Evolutionary conservation across 2,888 invertebrate genomes (phyloP).

Genomic region (Anthrax anthrax): DNA sequence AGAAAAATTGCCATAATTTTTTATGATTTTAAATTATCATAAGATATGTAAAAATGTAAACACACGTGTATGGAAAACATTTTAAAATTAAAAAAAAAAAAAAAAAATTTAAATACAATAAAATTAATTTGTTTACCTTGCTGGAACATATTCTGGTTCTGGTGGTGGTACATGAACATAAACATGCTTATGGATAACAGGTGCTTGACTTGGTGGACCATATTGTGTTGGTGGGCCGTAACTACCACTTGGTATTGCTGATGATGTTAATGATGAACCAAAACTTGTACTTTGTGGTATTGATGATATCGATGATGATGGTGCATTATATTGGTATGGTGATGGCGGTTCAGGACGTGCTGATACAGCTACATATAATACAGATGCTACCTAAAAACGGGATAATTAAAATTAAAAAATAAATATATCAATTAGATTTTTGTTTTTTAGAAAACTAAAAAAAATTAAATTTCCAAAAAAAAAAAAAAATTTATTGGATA

Average conservation of each 20-base stretch:
- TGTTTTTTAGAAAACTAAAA: too few relatives aligned
- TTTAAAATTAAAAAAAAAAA: too few relatives aligned
- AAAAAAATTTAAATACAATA: too few relatives aligned
- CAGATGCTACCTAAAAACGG: not conserved
- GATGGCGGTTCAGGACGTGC: conserved; percentile 19
- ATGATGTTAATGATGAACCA: conserved; percentile 3
- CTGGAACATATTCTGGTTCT: conserved; percentile 60
- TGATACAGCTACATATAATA: conserved; percentile 17
- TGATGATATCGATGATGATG: conserved; percentile 36
- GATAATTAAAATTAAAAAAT: too few relatives aligned
- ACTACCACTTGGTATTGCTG: conserved; percentile 19
- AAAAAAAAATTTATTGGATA: too few relatives aligned
- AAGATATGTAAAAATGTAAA: too few relatives aligned
- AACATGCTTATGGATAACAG: conserved; percentile 77
- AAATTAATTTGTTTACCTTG: too few relatives aligned
- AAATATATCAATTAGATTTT: too few relatives aligned
- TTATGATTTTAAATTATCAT: too few relatives aligned
- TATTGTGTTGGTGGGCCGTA: conserved; percentile 47
- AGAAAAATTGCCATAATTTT: too few relatives aligned
- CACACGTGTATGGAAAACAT: too few relatives aligned
- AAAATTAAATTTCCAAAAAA: too few relatives aligned
- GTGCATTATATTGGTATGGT: conserved; percentile 23
- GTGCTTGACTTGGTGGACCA: conserved; percentile 56
- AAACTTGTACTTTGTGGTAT: conserved; percentile 8
- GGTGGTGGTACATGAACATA: conserved; percentile 85